Evolutionary conservation across 2,888 invertebrate genomes (phyloP).

Genomic region (Temnothorax rugatulus): DNA sequence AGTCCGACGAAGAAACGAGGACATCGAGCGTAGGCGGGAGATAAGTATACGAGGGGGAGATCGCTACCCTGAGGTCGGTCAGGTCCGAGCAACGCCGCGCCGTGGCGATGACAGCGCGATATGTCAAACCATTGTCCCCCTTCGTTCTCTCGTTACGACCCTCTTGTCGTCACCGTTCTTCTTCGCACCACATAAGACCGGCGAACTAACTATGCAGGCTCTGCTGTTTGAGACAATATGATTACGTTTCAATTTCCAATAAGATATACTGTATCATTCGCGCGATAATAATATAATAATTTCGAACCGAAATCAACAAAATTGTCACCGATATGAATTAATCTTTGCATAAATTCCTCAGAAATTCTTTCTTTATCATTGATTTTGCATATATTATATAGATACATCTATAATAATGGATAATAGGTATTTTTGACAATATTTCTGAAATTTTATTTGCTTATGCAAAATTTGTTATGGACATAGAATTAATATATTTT

Average conservation of each 20-base stretch:
- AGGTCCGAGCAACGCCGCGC: slow-evolving; percentile 71
- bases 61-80: slow-evolving; percentile 67
- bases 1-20: slow-evolving; percentile 69
- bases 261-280: background rate
- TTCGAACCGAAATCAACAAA: background rate
- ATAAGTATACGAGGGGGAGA: slow-evolving; percentile 75
- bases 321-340: background rate
- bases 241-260: slow-evolving; percentile 49
- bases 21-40: slow-evolving; percentile 68
- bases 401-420: background rate
- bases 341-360: background rate
- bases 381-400: background rate
- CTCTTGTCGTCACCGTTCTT: slow-evolving; percentile 65
- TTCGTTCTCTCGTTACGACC: slow-evolving; percentile 65
- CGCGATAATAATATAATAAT: background rate
- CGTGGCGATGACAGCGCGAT: slow-evolving; percentile 83
- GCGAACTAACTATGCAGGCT: slow-evolving; percentile 34
- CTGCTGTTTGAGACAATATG: slow-evolving; percentile 27
- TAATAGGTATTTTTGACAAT: background rate
- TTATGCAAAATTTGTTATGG: background rate
- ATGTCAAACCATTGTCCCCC: slow-evolving; percentile 83
- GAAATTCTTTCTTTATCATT: background rate
- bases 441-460: background rate
- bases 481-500: background rate
- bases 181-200: slow-evolving; percentile 39